Evolutionary conservation across 2,888 invertebrate genomes (phyloP).

Genomic region (Brachypalpus laphriformis): DNA sequence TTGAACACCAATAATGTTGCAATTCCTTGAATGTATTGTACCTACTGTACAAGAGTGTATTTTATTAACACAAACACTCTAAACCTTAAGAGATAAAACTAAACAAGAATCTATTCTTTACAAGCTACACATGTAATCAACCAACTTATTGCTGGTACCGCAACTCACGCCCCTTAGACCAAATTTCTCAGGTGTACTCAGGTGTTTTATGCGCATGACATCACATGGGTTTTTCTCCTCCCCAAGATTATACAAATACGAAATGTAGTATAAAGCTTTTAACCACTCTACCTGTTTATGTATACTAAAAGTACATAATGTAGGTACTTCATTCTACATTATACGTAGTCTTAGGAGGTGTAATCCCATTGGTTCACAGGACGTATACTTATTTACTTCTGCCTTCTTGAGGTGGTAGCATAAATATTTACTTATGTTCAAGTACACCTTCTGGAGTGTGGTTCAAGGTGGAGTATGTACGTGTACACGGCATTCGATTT

Average conservation of each 20-base stretch:
- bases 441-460: too few species aligned
- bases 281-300: neutral
- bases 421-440: too few species aligned
- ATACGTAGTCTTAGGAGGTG: neutral
- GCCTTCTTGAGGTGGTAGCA: too few species aligned
- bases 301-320: neutral
- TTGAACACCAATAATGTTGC: too few species aligned
- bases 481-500: too few species aligned
- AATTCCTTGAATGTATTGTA: too few species aligned
- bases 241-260: neutral
- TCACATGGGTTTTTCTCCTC: neutral
- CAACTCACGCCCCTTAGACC: neutral
- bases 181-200: neutral
- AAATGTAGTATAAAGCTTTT: neutral
- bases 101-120: neutral
- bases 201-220: constrained; percentile 17
- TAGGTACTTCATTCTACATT: neutral
- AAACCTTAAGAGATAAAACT: too few species aligned
- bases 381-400: neutral
- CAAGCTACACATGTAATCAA: neutral
- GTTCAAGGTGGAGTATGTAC: too few species aligned
- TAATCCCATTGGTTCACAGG: neutral
- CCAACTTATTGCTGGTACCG: neutral
- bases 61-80: too few species aligned
- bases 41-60: too few species aligned